A percentile compares a stretch with the other conserved stretches of the same genome.
Conservation (phyloP, 2,888 invertebrate species). For the Abscondita cerata region DNA sequence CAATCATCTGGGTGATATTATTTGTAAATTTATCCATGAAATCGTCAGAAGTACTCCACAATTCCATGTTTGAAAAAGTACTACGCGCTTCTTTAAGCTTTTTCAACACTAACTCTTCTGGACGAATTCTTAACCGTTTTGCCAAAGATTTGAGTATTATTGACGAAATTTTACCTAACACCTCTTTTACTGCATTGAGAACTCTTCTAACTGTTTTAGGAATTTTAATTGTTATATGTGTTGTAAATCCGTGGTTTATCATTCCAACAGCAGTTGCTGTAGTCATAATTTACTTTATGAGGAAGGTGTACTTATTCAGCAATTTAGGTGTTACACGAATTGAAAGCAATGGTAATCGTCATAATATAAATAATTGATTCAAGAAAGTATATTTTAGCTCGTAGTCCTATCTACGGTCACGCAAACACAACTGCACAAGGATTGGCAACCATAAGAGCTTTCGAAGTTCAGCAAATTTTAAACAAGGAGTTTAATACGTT, state of each 20-base stretch:
- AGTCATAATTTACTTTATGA: constrained; percentile 76
- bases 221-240: constrained; percentile 78
- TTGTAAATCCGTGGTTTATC: constrained; percentile 77
- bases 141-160: constrained; percentile 86
- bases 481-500: constrained; percentile 65
- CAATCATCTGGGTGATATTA: not conserved
- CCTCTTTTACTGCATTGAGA: constrained; percentile 68
- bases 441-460: constrained; percentile 73
- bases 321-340: constrained; percentile 82
- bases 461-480: constrained; percentile 67
- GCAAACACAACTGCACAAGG: constrained; percentile 76
- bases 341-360: constrained; percentile 77
- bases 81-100: constrained; percentile 84
- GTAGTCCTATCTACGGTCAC: constrained; percentile 79
- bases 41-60: constrained; percentile 69
- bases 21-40: not conserved
- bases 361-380: constrained; percentile 23
- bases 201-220: constrained; percentile 81
- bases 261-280: constrained; percentile 75
- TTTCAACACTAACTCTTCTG: constrained; percentile 87
- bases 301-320: constrained; percentile 79
- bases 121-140: constrained; percentile 84
- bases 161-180: constrained; percentile 68
- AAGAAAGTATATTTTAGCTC: constrained; percentile 67
- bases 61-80: constrained; percentile 82